phyloP scores from a whole-genome alignment of 2,888 invertebrate genomes.

The Tinea trinotella region DNA sequence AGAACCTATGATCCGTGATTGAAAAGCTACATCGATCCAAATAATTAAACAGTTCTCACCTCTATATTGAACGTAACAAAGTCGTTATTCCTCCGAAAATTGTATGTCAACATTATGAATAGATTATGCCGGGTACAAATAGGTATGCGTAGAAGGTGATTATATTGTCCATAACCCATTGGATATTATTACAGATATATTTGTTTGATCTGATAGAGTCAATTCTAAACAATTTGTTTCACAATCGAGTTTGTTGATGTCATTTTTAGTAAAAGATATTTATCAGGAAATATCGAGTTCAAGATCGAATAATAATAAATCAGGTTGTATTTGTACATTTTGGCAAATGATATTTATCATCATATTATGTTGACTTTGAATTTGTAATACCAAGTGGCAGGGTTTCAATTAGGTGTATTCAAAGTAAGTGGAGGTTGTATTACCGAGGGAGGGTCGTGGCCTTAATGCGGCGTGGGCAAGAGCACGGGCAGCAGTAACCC shows the following conservation, averaged over 20 bases:
- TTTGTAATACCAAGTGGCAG: neutral
- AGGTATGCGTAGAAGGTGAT: conserved; percentile 10
- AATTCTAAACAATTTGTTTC: conserved; percentile 5
- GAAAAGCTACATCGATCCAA: conserved; percentile 1
- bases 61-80: neutral
- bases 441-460: conserved; percentile 2
- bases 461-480: conserved; percentile 7
- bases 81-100: neutral
- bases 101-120: conserved; percentile 6
- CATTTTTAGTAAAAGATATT: neutral
- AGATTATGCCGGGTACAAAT: neutral
- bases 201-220: conserved; percentile 24
- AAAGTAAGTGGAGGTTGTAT: neutral
- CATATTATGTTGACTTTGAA: neutral
- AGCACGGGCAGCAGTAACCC: conserved; percentile 16
- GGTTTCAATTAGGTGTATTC: neutral
- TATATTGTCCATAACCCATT: conserved; percentile 20
- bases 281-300: neutral
- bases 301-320: neutral
- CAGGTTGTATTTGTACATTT: neutral
- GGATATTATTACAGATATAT: conserved; percentile 33
- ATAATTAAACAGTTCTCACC: neutral
- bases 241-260: neutral
- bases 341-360: neutral
- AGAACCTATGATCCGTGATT: neutral